Evolutionary conservation across 2,888 invertebrate genomes (phyloP).

Genomic region (Gasteruption jaculator): DNA sequence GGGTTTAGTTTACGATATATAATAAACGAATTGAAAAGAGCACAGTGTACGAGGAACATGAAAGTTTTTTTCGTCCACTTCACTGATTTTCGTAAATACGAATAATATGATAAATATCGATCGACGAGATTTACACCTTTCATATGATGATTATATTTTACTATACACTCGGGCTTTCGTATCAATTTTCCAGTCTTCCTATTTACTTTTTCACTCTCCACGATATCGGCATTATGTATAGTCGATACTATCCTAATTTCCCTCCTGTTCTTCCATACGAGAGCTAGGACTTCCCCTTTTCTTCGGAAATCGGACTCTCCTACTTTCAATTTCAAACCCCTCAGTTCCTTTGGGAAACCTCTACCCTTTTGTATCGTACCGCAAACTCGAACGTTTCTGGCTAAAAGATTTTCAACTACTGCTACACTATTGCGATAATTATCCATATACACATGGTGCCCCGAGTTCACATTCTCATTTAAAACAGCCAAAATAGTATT

Average conservation of each 20-base stretch:
- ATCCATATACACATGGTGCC: slow-evolving; percentile 6
- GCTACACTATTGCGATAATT: slow-evolving; percentile 12
- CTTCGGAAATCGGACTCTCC: slow-evolving; percentile 6
- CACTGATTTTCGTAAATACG: slow-evolving; percentile 4
- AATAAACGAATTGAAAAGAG: slow-evolving; percentile 9
- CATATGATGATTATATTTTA: slow-evolving; percentile 4
- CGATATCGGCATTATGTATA: slow-evolving; percentile 8
- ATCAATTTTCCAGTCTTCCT: neutral
- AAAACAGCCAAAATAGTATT: slow-evolving; percentile 7
- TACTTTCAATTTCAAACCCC: slow-evolving; percentile 1
- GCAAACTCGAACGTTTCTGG: slow-evolving; percentile 15
- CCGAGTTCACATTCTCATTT: slow-evolving; percentile 3
- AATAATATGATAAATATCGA: slow-evolving; percentile 8
- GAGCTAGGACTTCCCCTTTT: slow-evolving; percentile 7
- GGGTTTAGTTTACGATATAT: slow-evolving; percentile 6
- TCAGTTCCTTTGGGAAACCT: slow-evolving; percentile 3
- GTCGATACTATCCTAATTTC: slow-evolving; percentile 6
- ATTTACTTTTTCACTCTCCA: slow-evolving; percentile 6
- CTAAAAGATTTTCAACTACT: slow-evolving; percentile 9
- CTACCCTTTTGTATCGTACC: slow-evolving; percentile 13
- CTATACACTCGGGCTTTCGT: neutral
- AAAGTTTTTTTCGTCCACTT: slow-evolving; percentile 8
- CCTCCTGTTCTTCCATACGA: slow-evolving; percentile 4
- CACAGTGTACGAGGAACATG: slow-evolving; percentile 6
- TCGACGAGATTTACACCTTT: slow-evolving; percentile 8